A percentile compares a stretch with the other conserved stretches of the same genome.
These are phyloP conservation scores for Athripsodes cinereus DNA, from an alignment of 2,888 invertebrate genomes.

Conservation along the genomic window DNA sequence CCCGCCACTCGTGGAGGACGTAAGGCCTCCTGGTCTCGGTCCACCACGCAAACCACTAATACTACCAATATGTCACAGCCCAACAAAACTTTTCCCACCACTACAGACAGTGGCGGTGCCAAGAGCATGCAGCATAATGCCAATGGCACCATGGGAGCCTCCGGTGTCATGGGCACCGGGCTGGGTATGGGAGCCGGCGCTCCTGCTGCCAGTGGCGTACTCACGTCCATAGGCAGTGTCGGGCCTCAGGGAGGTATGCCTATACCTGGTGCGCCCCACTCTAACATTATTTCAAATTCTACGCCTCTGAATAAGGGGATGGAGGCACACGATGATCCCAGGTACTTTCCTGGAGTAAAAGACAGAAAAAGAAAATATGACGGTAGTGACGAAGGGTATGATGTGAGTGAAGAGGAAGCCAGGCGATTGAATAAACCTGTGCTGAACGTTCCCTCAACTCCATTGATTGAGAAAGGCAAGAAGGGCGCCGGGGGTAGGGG, in stretches of 20 bases:
- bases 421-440: conserved; percentile 45
- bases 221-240: conserved; percentile 34
- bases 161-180: conserved; percentile 29
- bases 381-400: conserved; percentile 60
- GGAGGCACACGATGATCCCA: conserved; percentile 61
- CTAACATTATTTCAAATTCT: conserved; percentile 31
- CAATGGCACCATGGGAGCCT: conserved; percentile 39
- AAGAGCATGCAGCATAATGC: conserved; percentile 39
- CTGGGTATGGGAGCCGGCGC: conserved; percentile 31
- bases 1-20: conserved; percentile 62
- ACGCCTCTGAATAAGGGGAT: conserved; percentile 42
- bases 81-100: conserved; percentile 34
- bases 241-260: conserved; percentile 38
- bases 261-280: conserved; percentile 40
- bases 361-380: conserved; percentile 65
- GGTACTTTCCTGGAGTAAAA: conserved; percentile 67
- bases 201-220: conserved; percentile 11
- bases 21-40: conserved; percentile 60
- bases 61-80: conserved; percentile 33
- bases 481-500: conserved; percentile 37
- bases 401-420: conserved; percentile 49
- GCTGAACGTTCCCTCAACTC: conserved; percentile 48
- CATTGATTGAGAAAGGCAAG: conserved; percentile 45
- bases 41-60: conserved; percentile 40
- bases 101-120: conserved; percentile 31